phyloP scores from a whole-genome alignment of 2,113 vertebrate species.

The Nothoprocta pentlandii region DNA sequence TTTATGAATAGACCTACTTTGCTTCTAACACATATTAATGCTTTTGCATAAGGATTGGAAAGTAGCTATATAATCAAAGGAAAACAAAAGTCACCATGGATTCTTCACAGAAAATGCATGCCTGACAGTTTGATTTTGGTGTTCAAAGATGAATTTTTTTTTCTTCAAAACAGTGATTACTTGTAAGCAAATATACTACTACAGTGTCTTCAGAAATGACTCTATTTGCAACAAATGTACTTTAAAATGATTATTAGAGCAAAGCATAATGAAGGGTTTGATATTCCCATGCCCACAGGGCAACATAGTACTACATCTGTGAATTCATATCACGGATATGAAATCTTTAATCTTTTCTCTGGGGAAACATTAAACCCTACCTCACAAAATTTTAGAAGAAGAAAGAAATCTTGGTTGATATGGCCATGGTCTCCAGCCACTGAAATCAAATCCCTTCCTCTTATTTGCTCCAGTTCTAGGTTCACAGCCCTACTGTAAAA shows the following conservation, averaged over 20 bases:
- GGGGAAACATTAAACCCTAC: neutral
- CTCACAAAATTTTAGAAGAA: neutral
- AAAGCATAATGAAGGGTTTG: conserved; percentile 41
- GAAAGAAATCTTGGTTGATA: neutral
- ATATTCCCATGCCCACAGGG: conserved; percentile 61
- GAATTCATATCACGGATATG: conserved; percentile 41
- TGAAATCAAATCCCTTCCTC: neutral
- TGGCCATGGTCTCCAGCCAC: neutral
- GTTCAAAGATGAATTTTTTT: conserved; percentile 44
- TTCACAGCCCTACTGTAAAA: neutral
- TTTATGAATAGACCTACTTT: neutral
- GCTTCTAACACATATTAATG: conserved; percentile 18
- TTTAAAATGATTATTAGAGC: conserved; percentile 56
- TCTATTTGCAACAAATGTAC: conserved; percentile 41
- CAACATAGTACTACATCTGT: conserved; percentile 62
- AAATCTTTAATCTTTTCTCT: conserved; percentile 43
- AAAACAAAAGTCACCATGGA: conserved; percentile 40
- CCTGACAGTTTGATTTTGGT: conserved; percentile 38
- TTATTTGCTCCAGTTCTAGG: neutral
- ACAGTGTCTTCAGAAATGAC: conserved; percentile 39
- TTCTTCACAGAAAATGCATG: neutral
- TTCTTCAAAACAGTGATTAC: conserved; percentile 56
- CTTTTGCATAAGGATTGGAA: conserved; percentile 2
- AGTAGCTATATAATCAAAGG: neutral
- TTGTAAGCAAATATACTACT: conserved; percentile 30